Percentiles rank a stretch among this genome's conserved stretches.
Evolutionary conservation across 37 sponge, comb jelly and placozoan species (phyloP).

Genomic region (Haliclona indistincta): DNA sequence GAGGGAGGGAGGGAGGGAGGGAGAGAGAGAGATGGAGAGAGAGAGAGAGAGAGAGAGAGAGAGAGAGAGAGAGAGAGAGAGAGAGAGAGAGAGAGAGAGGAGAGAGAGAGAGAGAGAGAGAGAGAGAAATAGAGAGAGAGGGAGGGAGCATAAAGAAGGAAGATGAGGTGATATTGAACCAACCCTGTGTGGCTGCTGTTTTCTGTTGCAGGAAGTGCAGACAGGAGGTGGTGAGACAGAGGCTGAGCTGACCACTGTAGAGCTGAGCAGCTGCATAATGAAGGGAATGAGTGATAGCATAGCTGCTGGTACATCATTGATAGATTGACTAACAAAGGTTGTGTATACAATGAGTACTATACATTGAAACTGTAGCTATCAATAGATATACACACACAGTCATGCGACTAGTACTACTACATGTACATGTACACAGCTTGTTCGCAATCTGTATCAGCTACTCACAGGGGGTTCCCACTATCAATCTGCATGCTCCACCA

Average conservation of each 20-base stretch:
- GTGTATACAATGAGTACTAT: too few species aligned
- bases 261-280: conserved; percentile 22
- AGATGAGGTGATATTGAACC: background rate
- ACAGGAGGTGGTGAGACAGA: conserved; percentile 53
- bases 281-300: background rate
- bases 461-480: too few species aligned
- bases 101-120: background rate
- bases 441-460: too few species aligned
- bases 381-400: too few species aligned
- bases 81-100: conserved; percentile 2
- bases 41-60: background rate
- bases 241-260: conserved; percentile 51
- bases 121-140: background rate
- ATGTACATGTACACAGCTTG: too few species aligned
- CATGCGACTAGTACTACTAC: too few species aligned
- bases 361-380: too few species aligned
- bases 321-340: background rate
- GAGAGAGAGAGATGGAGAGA: background rate
- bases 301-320: background rate
- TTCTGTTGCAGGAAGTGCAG: conserved; percentile 45
- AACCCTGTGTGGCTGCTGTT: conserved; percentile 31
- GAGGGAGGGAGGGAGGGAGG: background rate
- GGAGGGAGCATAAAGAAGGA: background rate
- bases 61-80: conserved; percentile 11
- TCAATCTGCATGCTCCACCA: too few species aligned